A percentile compares a stretch with the other conserved stretches of the same genome.
Evolutionary conservation across 2,797 vertebrate genomes (phyloP).

Genomic region (Epinephelus awoara): DNA sequence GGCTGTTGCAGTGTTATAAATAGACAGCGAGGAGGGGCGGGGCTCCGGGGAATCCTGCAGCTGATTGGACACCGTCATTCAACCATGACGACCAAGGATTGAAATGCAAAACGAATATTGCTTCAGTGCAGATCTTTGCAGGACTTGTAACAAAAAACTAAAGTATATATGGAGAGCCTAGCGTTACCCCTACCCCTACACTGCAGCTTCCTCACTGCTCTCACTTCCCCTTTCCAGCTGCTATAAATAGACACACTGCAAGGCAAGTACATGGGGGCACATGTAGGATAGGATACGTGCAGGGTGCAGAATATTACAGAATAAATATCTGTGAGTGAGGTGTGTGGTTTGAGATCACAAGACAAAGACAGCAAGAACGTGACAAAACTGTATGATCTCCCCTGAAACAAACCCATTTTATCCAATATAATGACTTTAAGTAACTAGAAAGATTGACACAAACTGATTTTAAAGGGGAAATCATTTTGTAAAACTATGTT

Average conservation of each 20-base stretch:
- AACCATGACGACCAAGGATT: not conserved
- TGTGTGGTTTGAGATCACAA: not conserved
- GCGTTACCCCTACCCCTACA: rapidly evolving
- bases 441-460: no score
- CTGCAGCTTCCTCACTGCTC: not conserved
- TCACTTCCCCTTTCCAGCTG: conserved; percentile 12
- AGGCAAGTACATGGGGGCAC: not conserved
- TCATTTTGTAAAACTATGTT: no score
- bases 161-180: rapidly evolving
- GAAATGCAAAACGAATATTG: not conserved
- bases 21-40: conserved; percentile 61
- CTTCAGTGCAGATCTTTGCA: not conserved
- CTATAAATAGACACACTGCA: conserved; percentile 37
- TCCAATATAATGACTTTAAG: no score
- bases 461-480: no score
- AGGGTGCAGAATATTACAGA: not conserved
- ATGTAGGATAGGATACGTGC: not conserved
- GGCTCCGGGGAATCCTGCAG: conserved; percentile 33
- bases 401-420: no score
- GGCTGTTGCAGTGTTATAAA: conserved; percentile 67
- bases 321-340: no score
- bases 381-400: not conserved
- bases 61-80: conserved; percentile 53
- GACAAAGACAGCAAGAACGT: not conserved
- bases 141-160: not conserved